phyloP scores from a whole-genome alignment of 2,113 vertebrate genomes.

The Bos indicus region DNA sequence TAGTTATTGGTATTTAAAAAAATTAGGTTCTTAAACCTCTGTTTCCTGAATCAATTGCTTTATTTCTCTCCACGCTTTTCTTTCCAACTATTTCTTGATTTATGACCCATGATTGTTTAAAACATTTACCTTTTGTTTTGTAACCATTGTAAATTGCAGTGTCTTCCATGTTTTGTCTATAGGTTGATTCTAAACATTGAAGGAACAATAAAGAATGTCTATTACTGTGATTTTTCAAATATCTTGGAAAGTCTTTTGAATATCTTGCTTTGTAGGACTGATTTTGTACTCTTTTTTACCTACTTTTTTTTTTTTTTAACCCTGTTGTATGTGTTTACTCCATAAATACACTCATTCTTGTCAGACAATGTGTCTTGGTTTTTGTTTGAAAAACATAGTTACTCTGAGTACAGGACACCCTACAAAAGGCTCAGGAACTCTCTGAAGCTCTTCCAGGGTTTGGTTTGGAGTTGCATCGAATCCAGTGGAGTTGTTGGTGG shows the following conservation, averaged over 20 bases:
- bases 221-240: neutral
- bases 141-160: neutral
- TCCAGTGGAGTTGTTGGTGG: neutral
- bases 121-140: neutral
- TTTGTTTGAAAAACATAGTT: constrained; percentile 44
- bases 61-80: neutral
- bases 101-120: neutral
- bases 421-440: neutral
- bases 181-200: neutral
- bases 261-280: neutral
- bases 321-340: neutral
- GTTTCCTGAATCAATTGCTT: neutral
- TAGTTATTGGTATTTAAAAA: neutral
- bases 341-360: constrained; percentile 14
- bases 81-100: neutral
- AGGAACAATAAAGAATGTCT: neutral
- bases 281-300: neutral
- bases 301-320: neutral
- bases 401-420: neutral
- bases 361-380: constrained; percentile 24
- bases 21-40: neutral
- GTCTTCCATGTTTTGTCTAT: neutral
- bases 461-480: neutral
- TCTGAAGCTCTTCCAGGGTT: constrained; percentile 32
- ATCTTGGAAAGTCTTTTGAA: neutral